A percentile compares a stretch with the other conserved stretches of the same genome.
Conservation (phyloP, 2,888 invertebrate genomes). For the Brenthis daphne region DNA sequence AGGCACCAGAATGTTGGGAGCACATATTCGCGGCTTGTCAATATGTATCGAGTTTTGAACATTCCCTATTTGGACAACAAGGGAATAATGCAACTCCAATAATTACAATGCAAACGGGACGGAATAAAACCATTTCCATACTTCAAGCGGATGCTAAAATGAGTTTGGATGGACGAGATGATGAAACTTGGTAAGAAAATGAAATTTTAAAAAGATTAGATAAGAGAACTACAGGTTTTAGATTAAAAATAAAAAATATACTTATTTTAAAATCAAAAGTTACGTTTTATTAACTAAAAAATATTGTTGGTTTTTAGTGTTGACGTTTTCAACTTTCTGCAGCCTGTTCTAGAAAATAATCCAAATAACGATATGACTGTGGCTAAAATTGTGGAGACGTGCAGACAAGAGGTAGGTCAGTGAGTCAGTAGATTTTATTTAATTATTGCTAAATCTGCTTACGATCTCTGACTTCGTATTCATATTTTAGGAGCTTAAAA, state of each 20-base stretch:
- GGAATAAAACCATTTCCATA: slow-evolving; percentile 83
- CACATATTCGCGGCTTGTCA: slow-evolving; percentile 97
- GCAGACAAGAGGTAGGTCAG: slow-evolving; percentile 71
- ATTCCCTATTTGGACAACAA: slow-evolving; percentile 93
- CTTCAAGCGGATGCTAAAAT: slow-evolving; percentile 83
- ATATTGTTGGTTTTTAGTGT: slow-evolving; percentile 78
- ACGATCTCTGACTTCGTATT: too few species aligned
- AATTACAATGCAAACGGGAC: slow-evolving; percentile 85
- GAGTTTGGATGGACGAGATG: slow-evolving; percentile 80
- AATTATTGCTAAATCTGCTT: too few species aligned
- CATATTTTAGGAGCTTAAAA: too few species aligned
- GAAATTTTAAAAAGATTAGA: not conserved
- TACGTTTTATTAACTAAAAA: not conserved
- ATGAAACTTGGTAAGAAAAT: slow-evolving; percentile 87
- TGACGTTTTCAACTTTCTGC: slow-evolving; percentile 92
- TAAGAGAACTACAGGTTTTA: too few species aligned
- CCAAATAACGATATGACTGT: slow-evolving; percentile 84
- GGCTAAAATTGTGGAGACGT: slow-evolving; percentile 86
- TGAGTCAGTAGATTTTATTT: too few species aligned
- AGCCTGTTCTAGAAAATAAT: slow-evolving; percentile 86
- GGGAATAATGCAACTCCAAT: slow-evolving; percentile 85
- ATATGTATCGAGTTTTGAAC: slow-evolving; percentile 95
- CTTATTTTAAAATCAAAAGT: slow-evolving; percentile 5
- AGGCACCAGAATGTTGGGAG: slow-evolving; percentile 97
- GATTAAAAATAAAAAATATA: not conserved